phyloP scores from a whole-genome alignment of 2,888 invertebrate genomes.

The Drosophila histrio region DNA sequence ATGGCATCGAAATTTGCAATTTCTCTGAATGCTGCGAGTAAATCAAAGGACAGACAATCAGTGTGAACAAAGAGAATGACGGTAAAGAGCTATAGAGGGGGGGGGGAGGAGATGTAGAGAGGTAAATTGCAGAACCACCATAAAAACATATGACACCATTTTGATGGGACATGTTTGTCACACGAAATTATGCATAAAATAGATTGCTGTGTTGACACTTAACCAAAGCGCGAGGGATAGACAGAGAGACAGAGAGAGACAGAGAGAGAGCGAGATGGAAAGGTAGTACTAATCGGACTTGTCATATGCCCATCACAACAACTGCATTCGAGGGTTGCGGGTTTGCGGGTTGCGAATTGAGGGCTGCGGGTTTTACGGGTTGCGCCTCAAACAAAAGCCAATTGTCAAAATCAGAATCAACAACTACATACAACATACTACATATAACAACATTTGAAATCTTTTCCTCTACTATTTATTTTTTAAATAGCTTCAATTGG shows the following conservation, averaged over 20 bases:
- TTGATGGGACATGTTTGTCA: constrained; percentile 51
- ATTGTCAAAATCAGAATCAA: constrained; percentile 48
- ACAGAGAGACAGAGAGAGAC: neutral
- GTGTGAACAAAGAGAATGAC: neutral
- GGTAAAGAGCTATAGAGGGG: neutral
- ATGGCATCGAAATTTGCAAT: constrained; percentile 38
- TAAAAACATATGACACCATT: constrained; percentile 74
- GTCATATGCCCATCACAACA: constrained; percentile 71
- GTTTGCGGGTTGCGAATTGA: constrained; percentile 10
- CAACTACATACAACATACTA: constrained; percentile 1
- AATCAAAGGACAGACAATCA: constrained; percentile 20
- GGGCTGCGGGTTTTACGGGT: constrained; percentile 6
- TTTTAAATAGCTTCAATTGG: constrained; percentile 66
- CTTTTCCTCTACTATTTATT: neutral
- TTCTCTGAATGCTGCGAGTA: constrained; percentile 26
- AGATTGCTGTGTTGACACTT: constrained; percentile 63
- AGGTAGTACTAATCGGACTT: constrained; percentile 63
- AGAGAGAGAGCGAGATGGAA: neutral
- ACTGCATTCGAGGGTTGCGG: neutral
- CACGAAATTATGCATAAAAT: constrained; percentile 67
- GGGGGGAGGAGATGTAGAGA: neutral
- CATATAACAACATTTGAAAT: constrained; percentile 1
- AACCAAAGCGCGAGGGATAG: neutral
- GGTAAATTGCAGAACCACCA: constrained; percentile 26
- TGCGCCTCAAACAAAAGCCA: constrained; percentile 36